Evolutionary conservation across 1,140 invertebrate genomes (phyloP).

Genomic region (Phymastichus coffea): DNA sequence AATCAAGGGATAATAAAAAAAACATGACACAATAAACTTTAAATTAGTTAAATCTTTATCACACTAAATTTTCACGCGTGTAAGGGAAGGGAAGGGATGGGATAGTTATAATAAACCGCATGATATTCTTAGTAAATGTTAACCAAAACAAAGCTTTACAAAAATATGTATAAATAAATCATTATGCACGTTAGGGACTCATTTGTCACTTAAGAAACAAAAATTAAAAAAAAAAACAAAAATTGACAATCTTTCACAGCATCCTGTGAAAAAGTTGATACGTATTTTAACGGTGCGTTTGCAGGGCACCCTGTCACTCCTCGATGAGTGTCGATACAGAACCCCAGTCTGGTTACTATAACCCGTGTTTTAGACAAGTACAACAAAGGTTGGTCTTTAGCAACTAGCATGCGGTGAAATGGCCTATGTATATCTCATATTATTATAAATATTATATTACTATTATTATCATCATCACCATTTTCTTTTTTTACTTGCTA

Average conservation of each 20-base stretch:
- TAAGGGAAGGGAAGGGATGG: constrained; percentile 13
- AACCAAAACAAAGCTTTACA: too few relatives aligned
- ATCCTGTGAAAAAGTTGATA: constrained; percentile 44
- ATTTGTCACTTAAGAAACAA: too few relatives aligned
- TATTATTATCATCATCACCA: constrained; percentile 27
- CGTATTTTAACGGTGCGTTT: constrained; percentile 57
- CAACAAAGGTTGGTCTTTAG: constrained; percentile 58
- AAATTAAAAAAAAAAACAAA: constrained; percentile 24
- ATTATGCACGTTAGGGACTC: constrained; percentile 38
- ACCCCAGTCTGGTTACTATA: constrained; percentile 57
- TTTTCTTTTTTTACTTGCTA: constrained; percentile 35
- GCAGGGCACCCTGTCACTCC: constrained; percentile 56
- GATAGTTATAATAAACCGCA: neutral
- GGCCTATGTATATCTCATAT: constrained; percentile 52
- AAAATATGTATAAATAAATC: too few relatives aligned
- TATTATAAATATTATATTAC: constrained; percentile 39
- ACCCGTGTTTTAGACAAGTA: constrained; percentile 57
- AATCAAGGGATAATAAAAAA: too few relatives aligned
- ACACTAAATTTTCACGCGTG: neutral
- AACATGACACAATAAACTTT: too few relatives aligned
- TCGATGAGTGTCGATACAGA: constrained; percentile 53
- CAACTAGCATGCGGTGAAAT: constrained; percentile 58
- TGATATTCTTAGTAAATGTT: too few relatives aligned
- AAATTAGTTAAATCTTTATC: too few relatives aligned
- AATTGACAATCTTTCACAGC: constrained; percentile 36